Conservation (phyloP, 2,113 vertebrate genomes). For the Anarrhichthys ocellatus region DNA sequence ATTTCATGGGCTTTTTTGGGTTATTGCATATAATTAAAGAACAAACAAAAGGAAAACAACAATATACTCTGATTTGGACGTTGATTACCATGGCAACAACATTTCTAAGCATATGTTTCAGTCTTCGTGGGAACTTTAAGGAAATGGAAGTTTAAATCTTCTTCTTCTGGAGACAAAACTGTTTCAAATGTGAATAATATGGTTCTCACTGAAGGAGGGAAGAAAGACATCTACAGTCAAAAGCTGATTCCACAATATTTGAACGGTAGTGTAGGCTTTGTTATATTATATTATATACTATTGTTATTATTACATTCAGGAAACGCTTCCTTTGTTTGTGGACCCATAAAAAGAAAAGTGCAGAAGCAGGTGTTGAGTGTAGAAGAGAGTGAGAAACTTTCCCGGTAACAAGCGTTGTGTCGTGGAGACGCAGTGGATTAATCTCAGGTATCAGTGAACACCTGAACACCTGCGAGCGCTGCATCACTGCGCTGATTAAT, state of each 20-base stretch:
- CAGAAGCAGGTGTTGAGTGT: constrained; percentile 20
- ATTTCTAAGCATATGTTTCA: not conserved
- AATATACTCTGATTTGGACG: not conserved
- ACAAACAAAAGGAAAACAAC: too few relatives aligned
- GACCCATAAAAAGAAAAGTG: not conserved
- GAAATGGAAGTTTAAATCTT: not conserved
- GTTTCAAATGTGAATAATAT: not conserved
- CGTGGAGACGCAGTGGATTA: constrained; percentile 59
- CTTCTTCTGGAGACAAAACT: not conserved
- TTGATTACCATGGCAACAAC: not conserved
- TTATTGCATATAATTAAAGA: too few relatives aligned
- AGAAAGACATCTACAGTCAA: not conserved
- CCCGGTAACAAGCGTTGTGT: constrained; percentile 18
- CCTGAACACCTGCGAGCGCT: constrained; percentile 66
- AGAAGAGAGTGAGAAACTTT: constrained; percentile 34
- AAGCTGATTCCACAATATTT: too few relatives aligned
- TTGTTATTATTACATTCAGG: too few relatives aligned
- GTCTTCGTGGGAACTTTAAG: not conserved
- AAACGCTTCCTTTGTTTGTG: not conserved
- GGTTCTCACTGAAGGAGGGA: not conserved
- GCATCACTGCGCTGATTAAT: constrained; percentile 60
- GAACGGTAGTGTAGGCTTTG: too few relatives aligned
- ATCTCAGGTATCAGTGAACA: constrained; percentile 60
- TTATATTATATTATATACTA: too few relatives aligned
- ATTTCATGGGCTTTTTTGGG: too few relatives aligned